These are phyloP conservation scores for Istiophorus platypterus DNA, from an alignment of 2,113 vertebrate genomes.

Conservation along the genomic window DNA sequence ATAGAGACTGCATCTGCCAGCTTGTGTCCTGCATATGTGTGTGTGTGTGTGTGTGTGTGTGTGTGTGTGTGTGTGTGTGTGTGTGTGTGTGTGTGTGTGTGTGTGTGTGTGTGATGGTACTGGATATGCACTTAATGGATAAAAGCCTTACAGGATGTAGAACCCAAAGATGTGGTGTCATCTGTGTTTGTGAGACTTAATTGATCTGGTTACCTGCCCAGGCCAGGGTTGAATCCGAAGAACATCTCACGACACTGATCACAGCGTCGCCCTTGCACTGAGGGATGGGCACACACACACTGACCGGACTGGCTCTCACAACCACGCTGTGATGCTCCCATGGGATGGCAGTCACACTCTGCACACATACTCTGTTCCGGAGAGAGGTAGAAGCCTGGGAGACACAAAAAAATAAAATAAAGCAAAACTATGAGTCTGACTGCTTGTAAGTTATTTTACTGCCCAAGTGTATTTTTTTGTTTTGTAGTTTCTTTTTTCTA, in stretches of 20 bases:
- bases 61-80: background rate
- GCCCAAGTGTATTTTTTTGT: background rate
- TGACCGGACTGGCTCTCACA: constrained; percentile 88
- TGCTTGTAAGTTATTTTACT: background rate
- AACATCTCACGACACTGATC: constrained; percentile 87
- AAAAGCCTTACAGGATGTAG: constrained; percentile 19
- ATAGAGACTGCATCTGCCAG: constrained; percentile 51
- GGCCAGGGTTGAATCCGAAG: constrained; percentile 89
- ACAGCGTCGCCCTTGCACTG: constrained; percentile 86
- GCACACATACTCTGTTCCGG: constrained; percentile 77
- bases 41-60: constrained; percentile 9
- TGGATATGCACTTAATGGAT: constrained; percentile 22
- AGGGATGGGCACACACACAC: constrained; percentile 86
- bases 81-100: constrained; percentile 1
- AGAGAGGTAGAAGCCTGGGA: constrained; percentile 88
- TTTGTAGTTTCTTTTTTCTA: background rate
- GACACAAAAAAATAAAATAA: constrained; percentile 26
- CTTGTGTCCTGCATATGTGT: constrained; percentile 16
- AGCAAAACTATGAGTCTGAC: background rate
- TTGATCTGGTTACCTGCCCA: constrained; percentile 86
- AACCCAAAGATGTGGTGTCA: background rate
- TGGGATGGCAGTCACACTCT: constrained; percentile 88
- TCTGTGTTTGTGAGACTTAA: background rate
- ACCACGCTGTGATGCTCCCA: constrained; percentile 81
- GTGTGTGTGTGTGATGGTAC: background rate